Conservation (phyloP, 2,113 vertebrate species). For the Aegithalos caudatus region DNA sequence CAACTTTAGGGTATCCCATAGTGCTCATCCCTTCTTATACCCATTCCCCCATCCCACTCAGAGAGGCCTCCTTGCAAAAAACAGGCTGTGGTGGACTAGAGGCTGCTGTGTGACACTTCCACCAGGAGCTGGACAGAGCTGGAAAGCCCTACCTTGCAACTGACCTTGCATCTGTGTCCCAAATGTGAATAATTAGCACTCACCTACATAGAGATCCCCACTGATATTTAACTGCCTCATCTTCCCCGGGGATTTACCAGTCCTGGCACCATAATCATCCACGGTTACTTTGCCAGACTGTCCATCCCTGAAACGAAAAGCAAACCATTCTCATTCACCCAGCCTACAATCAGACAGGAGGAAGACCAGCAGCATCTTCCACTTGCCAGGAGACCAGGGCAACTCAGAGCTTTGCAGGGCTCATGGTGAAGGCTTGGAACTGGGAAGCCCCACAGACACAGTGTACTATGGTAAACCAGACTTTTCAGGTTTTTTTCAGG, state of each 20-base stretch:
- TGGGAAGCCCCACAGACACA: not conserved
- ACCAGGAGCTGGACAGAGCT: not conserved
- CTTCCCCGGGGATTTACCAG: constrained; percentile 86
- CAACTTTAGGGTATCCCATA: rapidly evolving
- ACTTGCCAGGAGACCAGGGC: rapidly evolving
- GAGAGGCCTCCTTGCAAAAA: not conserved
- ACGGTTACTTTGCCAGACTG: constrained; percentile 92
- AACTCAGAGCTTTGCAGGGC: not conserved
- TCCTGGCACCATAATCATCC: constrained; percentile 92
- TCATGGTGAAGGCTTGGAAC: not conserved
- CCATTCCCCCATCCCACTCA: not conserved
- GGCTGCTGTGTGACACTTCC: not conserved
- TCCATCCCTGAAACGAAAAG: constrained; percentile 80
- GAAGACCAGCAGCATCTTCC: not conserved
- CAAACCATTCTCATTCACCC: not conserved
- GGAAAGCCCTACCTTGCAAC: not conserved
- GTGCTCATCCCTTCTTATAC: not conserved
- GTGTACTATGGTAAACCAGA: not conserved
- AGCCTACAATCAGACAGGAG: rapidly evolving
- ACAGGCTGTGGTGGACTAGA: not conserved
- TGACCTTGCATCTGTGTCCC: not conserved
- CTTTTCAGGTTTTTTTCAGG: not conserved
- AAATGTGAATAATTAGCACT: not conserved
- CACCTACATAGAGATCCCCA: constrained; percentile 90
- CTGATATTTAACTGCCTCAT: constrained; percentile 96